These are phyloP conservation scores for Hydrocynus forskahlii DNA, from an alignment of 2,797 vertebrate genomes.

Conservation along the genomic window DNA sequence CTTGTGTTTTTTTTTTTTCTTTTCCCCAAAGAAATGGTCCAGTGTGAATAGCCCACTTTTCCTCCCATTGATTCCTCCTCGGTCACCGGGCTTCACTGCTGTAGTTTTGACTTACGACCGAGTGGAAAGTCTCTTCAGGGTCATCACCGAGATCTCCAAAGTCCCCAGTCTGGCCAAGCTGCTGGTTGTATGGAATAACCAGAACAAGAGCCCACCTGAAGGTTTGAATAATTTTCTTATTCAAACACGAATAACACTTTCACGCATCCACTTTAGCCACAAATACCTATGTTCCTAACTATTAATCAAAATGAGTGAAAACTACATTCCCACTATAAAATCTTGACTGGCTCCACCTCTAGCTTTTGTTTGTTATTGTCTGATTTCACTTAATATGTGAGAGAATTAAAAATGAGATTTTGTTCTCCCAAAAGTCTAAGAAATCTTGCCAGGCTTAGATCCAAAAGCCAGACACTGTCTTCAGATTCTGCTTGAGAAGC, in stretches of 20 bases:
- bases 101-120: slow-evolving; percentile 96
- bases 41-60: slow-evolving; percentile 98
- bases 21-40: slow-evolving; percentile 86
- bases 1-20: neutral
- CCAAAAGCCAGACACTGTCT: neutral
- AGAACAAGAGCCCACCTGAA: slow-evolving; percentile 97
- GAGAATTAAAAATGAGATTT: no score
- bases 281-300: neutral
- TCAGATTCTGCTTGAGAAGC: neutral
- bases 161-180: slow-evolving; percentile 96
- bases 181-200: slow-evolving; percentile 97
- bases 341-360: neutral
- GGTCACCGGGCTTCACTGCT: slow-evolving; percentile 95
- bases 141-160: slow-evolving; percentile 97
- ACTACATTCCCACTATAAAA: no score
- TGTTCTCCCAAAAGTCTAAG: no score
- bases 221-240: slow-evolving; percentile 74
- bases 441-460: no score
- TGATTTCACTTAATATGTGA: no score
- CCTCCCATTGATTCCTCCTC: slow-evolving; percentile 93
- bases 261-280: neutral
- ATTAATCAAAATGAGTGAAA: neutral
- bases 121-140: slow-evolving; percentile 96
- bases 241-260: neutral
- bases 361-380: neutral